Percentiles rank a stretch among this genome's conserved stretches.
Conservation (phyloP, 1,140 invertebrate species). For the Choristoneura fumiferana region DNA sequence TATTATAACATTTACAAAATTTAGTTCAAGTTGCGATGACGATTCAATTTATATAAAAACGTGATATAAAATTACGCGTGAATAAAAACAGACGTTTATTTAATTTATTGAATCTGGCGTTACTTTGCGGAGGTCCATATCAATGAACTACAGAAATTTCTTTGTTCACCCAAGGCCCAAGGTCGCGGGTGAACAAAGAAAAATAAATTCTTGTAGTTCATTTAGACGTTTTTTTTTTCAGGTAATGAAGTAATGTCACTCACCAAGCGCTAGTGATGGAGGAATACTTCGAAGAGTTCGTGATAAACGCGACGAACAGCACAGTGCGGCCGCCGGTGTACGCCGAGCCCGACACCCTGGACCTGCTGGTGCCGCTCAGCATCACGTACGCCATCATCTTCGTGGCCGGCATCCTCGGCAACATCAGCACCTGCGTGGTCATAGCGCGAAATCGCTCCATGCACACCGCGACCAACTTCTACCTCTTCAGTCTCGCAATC, state of each 20-base stretch:
- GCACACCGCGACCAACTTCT: conserved; percentile 92
- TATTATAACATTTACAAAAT: too few relatives aligned
- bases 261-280: conserved; percentile 41
- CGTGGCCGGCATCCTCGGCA: conserved; percentile 89
- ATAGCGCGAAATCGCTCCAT: conserved; percentile 90
- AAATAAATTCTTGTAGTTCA: too few relatives aligned
- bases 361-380: conserved; percentile 81
- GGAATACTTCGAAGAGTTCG: conserved; percentile 41
- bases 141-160: too few relatives aligned
- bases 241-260: conserved; percentile 29
- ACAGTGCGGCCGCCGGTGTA: conserved; percentile 38
- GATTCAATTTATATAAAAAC: too few relatives aligned
- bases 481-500: conserved; percentile 92
- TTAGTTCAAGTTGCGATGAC: too few relatives aligned
- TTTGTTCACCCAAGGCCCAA: too few relatives aligned
- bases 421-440: conserved; percentile 91
- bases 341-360: conserved; percentile 71
- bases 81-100: too few relatives aligned
- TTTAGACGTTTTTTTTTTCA: conserved; percentile 39
- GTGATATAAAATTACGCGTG: too few relatives aligned
- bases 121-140: too few relatives aligned
- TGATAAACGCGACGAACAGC: conserved; percentile 44
- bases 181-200: too few relatives aligned
- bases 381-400: conserved; percentile 89
- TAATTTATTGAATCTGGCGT: too few relatives aligned